Evolutionary conservation across 2,797 vertebrate species (phyloP).

Genomic region (Pangasius macronema): DNA sequence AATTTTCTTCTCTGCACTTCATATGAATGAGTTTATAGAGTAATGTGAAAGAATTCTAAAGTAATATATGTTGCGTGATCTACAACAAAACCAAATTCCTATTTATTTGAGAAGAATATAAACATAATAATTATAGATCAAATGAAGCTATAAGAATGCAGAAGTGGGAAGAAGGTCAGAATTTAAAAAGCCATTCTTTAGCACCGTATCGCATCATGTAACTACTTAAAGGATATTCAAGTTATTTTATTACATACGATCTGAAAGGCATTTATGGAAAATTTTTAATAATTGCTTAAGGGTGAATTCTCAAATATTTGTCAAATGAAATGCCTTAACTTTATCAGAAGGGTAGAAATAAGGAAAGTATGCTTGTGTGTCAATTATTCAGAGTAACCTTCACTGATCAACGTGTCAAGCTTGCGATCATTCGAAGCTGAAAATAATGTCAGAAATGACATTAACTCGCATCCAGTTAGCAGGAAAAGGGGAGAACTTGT

Average conservation of each 20-base stretch:
- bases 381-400: background rate
- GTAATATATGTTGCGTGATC: conserved; percentile 19
- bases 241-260: background rate
- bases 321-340: conserved; percentile 76
- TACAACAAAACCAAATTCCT: conserved; percentile 41
- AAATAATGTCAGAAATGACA: background rate
- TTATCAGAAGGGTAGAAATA: conserved; percentile 56
- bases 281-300: too few relatives aligned
- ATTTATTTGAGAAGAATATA: conserved; percentile 26
- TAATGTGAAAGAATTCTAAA: conserved; percentile 40
- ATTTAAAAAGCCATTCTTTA: background rate
- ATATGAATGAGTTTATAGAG: conserved; percentile 35
- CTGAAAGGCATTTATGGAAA: conserved; percentile 1
- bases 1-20: conserved; percentile 36
- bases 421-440: background rate
- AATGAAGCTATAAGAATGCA: background rate
- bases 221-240: background rate
- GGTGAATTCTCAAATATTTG: conserved; percentile 36
- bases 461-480: too few relatives aligned
- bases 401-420: conserved; percentile 6
- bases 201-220: background rate
- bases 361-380: background rate
- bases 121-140: background rate
- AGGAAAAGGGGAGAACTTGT: conserved; percentile 36
- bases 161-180: background rate